Evolutionary conservation across 2,797 vertebrate genomes (phyloP), one percentile per base, ranked within the genome.

Genomic region (Pseudochromis fuscus): DNA sequence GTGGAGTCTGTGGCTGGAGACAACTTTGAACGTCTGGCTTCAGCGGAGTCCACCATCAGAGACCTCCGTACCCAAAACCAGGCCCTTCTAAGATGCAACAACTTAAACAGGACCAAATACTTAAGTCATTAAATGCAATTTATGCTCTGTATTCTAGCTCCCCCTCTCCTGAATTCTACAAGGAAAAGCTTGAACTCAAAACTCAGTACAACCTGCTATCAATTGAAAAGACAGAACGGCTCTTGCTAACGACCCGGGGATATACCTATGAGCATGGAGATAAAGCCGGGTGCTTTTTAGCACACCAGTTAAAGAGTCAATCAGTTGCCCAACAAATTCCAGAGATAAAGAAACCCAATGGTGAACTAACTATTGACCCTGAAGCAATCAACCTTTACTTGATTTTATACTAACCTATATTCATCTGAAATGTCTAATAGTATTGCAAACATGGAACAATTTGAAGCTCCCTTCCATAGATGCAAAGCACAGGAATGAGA

Each of bases 321-420:
- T 21, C 38, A 0, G 38, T 2, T 1, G 25, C 67, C 9, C 57
- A 61, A 53, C 49, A 62, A 28, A 62, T 70, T 2, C 30, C 67
- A 69, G 37, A 69, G 21, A 60, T 69, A 27, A 1, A 2, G 2
- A 48, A 55, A 40, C 4, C 5, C 5, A 2, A 46, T 24, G 42
- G 31, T 38, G 42, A 63, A 40, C 16, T 58, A 57, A 64, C 60
- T 31, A 18, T 53, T 24, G 40, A 67, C 33, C 50, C 57, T 42
- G 50, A 23, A 38, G 66, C 63, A 58, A 69, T 69, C 19, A 58
- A 69, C 24, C 40, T 57, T 63, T 4, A 56, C 35, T n/a, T 1
- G 19, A 6, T 74, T 31, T 12, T 61, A 75, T 7, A 67, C 42
- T 35, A 63, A 57, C 15, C 13, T 68, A 2, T 75, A 49, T 55